Evolutionary conservation across 2,113 vertebrate species (phyloP).

Genomic region (Eulemur macaco): DNA sequence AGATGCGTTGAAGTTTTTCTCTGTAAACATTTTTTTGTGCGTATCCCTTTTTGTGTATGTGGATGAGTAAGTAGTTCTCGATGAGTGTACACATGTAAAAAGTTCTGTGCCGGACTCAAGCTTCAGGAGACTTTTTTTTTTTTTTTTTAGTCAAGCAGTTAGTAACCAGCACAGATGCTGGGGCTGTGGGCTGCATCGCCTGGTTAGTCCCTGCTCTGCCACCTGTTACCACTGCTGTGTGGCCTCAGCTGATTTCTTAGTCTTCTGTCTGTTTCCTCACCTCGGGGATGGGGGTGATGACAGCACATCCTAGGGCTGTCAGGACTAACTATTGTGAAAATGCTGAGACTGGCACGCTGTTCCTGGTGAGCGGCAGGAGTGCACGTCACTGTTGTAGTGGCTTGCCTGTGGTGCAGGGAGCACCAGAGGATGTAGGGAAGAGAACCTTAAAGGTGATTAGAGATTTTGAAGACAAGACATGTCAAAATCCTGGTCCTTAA

Average conservation of each 20-base stretch:
- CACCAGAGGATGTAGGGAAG: background rate
- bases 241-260: background rate
- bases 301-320: background rate
- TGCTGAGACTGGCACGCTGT: background rate
- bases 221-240: background rate
- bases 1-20: background rate
- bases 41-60: rapidly evolving
- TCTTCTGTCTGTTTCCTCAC: background rate
- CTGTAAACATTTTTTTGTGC: background rate
- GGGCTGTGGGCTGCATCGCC: background rate
- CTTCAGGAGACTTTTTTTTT: background rate
- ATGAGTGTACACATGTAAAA: rapidly evolving
- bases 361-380: background rate
- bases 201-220: rapidly evolving
- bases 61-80: background rate
- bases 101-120: too few species aligned
- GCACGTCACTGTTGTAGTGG: too few species aligned
- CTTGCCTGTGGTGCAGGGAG: background rate
- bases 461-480: background rate
- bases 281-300: background rate
- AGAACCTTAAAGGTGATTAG: rapidly evolving
- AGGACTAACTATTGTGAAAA: background rate
- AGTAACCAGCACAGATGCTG: background rate
- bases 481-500: too few species aligned
- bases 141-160: too few species aligned